Conservation (phyloP, 2,888 invertebrate species). For the Fragum sueziense region DNA sequence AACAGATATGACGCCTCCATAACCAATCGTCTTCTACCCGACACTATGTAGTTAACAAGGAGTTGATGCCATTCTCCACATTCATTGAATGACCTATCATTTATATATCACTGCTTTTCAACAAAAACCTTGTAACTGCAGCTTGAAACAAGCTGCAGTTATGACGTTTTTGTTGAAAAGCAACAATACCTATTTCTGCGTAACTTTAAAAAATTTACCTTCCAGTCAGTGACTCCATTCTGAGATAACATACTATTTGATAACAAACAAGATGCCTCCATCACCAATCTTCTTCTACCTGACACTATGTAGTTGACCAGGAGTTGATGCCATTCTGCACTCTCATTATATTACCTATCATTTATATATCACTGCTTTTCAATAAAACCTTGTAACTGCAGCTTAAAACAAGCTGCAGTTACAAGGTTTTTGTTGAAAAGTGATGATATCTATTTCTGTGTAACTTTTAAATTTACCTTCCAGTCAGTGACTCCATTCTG, state of each 20-base stretch:
- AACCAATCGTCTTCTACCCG: conserved; percentile 43
- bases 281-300: conserved; percentile 43
- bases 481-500: neutral
- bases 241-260: conserved; percentile 6
- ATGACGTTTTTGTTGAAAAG: too few relatives aligned
- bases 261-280: conserved; percentile 41
- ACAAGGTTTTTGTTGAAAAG: too few relatives aligned
- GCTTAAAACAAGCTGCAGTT: too few relatives aligned
- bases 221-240: conserved; percentile 15
- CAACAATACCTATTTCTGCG: too few relatives aligned
- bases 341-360: conserved; percentile 28
- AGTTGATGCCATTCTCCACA: conserved; percentile 44
- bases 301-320: conserved; percentile 55
- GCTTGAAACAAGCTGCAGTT: too few relatives aligned
- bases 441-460: too few relatives aligned
- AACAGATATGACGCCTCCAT: conserved; percentile 37
- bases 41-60: conserved; percentile 52
- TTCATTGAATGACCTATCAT: conserved; percentile 31
- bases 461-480: too few relatives aligned
- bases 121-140: too few relatives aligned
- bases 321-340: conserved; percentile 47
- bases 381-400: too few relatives aligned
- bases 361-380: too few relatives aligned
- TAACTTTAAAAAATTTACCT: conserved; percentile 4
- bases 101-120: too few relatives aligned